Evolutionary conservation across 1,140 invertebrate genomes (phyloP).

Genomic region (Acromyrmex charruanus): DNA sequence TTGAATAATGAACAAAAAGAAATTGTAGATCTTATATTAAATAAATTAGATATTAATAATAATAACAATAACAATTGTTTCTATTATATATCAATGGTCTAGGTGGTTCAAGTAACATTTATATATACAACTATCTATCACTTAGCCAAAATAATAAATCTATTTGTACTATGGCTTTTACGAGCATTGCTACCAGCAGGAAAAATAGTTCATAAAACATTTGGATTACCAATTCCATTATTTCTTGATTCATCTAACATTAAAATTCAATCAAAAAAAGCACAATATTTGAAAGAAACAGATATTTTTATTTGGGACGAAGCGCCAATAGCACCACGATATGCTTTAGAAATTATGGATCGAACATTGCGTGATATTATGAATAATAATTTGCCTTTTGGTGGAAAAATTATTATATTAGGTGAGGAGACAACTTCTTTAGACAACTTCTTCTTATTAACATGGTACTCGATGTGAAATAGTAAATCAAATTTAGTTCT

Average conservation of each 20-base stretch:
- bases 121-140: too few relatives aligned
- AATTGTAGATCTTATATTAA: not conserved
- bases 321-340: not conserved
- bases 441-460: constrained; percentile 8
- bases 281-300: not conserved
- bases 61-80: too few relatives aligned
- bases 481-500: not conserved
- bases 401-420: constrained; percentile 4
- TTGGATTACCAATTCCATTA: not conserved
- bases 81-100: too few relatives aligned
- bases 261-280: not conserved
- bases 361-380: constrained; percentile 4
- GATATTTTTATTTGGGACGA: not conserved
- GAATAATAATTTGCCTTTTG: constrained; percentile 1
- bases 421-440: not conserved
- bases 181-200: too few relatives aligned
- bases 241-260: not conserved
- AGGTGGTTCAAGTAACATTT: too few relatives aligned
- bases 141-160: too few relatives aligned
- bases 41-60: too few relatives aligned
- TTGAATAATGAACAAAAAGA: too few relatives aligned
- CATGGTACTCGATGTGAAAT: not conserved
- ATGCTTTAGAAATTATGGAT: constrained; percentile 20
- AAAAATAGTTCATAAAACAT: constrained; percentile 2
- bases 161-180: too few relatives aligned